Percentiles rank a stretch among this genome's conserved stretches.
These are phyloP conservation scores for Ateles fusciceps DNA, from an alignment of 2,797 vertebrate species.

Conservation along the genomic window DNA sequence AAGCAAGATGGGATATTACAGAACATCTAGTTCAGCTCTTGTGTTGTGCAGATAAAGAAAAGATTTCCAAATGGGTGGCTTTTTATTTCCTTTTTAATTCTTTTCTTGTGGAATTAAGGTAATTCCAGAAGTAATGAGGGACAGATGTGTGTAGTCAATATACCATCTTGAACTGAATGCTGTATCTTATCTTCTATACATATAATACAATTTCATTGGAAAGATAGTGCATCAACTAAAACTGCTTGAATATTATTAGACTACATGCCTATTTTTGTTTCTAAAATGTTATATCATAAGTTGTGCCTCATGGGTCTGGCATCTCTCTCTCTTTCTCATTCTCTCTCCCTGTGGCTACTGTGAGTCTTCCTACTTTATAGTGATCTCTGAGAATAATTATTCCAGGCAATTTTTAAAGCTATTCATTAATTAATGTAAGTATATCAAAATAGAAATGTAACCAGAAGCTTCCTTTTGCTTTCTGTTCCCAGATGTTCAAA, in stretches of 20 bases:
- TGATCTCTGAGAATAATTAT: neutral
- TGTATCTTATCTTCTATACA: neutral
- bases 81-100: neutral
- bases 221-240: neutral
- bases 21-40: neutral
- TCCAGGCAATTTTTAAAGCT: neutral
- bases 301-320: neutral
- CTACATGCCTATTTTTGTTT: neutral
- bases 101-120: neutral
- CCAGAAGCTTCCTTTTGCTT: neutral
- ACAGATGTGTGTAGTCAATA: neutral
- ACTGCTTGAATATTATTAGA: neutral
- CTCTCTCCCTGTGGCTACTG: neutral
- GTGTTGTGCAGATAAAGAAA: neutral
- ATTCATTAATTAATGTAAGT: neutral
- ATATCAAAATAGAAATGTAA: constrained; percentile 5
- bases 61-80: neutral
- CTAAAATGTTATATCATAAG: neutral
- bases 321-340: neutral
- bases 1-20: neutral
- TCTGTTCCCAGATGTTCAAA: neutral
- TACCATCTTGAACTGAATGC: neutral
- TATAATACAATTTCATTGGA: neutral
- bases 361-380: neutral
- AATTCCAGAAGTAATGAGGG: neutral